Percentiles rank a stretch among this genome's conserved stretches.
phyloP scores from a whole-genome alignment of 2,888 invertebrate species.

The Acronicta leporina region DNA sequence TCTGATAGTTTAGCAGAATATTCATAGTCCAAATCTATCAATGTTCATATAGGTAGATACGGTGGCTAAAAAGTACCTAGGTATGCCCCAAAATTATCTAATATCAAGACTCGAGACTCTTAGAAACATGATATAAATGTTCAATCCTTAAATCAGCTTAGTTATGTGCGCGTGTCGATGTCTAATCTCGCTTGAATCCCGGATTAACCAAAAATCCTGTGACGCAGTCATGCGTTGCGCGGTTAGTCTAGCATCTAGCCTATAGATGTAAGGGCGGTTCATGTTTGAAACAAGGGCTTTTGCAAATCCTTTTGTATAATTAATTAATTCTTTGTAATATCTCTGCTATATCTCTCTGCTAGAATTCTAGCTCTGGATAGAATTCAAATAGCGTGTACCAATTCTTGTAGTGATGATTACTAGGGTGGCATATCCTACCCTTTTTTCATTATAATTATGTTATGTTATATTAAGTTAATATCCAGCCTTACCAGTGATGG shows the following conservation, averaged over 20 bases:
- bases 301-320: slow-evolving; percentile 7
- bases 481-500: slow-evolving; percentile 78
- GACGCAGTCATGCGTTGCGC: not conserved
- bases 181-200: slow-evolving; percentile 1
- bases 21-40: too few relatives aligned
- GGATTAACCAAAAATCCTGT: not conserved
- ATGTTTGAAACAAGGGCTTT: not conserved
- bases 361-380: too few relatives aligned
- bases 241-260: too few relatives aligned
- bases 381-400: too few relatives aligned
- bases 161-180: not conserved
- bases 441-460: too few relatives aligned
- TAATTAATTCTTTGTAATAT: slow-evolving; percentile 21
- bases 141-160: not conserved
- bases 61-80: not conserved
- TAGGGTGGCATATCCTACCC: too few relatives aligned
- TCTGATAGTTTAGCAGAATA: too few relatives aligned
- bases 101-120: not conserved
- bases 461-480: slow-evolving; percentile 73
- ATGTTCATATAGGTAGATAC: too few relatives aligned
- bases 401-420: too few relatives aligned
- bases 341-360: too few relatives aligned
- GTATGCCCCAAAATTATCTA: not conserved
- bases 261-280: not conserved
- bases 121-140: not conserved